Conservation (phyloP, 2,888 invertebrate genomes). For the Tiphia femorata region DNA sequence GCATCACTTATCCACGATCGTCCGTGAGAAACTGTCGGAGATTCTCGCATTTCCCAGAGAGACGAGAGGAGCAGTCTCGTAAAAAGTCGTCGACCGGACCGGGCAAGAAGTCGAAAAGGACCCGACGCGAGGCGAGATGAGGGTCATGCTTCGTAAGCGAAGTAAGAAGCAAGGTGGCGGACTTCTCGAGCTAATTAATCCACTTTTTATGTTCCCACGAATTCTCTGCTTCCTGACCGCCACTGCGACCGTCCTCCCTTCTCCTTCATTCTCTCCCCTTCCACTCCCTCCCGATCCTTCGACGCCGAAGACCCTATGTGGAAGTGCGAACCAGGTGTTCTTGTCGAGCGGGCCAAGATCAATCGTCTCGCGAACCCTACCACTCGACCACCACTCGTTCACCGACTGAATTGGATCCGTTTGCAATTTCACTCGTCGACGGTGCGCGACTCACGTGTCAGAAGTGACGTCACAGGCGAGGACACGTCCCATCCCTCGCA, state of each 20-base stretch:
- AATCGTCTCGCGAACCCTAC: no score
- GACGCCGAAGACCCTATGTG: no score
- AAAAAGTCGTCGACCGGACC: conserved; percentile 31
- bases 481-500: no score
- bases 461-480: no score
- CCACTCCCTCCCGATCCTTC: background rate
- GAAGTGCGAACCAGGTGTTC: no score
- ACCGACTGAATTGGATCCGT: no score
- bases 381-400: no score
- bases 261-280: background rate
- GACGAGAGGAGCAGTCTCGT: conserved; percentile 18
- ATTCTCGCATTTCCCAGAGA: conserved; percentile 17
- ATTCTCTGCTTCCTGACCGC: conserved; percentile 14
- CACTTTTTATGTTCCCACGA: conserved; percentile 32
- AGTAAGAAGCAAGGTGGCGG: conserved; percentile 29
- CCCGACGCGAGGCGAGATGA: conserved; percentile 30
- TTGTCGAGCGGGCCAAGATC: no score
- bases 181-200: conserved; percentile 48
- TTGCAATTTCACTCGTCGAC: no score
- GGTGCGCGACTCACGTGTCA: no score
- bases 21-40: conserved; percentile 14
- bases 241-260: background rate
- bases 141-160: conserved; percentile 36
- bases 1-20: no score
- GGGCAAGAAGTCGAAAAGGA: conserved; percentile 32